A percentile compares a stretch with the other conserved stretches of the same genome.
Conservation (phyloP, 53 echinoderm and acorn worm species). For the Arbacia lixula region DNA sequence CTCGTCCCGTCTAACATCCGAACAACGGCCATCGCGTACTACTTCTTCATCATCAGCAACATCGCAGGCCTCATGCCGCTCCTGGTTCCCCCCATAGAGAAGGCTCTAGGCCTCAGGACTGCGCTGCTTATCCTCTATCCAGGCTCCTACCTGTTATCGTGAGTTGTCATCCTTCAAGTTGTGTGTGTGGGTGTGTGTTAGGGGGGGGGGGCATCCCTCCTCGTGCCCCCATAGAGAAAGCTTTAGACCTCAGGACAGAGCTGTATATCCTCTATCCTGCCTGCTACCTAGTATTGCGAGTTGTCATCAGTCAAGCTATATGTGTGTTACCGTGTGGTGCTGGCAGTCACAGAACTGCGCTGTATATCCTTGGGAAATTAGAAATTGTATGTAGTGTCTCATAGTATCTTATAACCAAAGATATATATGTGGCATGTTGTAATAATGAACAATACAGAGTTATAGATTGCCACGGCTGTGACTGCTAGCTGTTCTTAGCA, state of each 20-base stretch:
- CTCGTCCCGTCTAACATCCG: conserved; percentile 69
- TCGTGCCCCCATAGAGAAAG: background rate
- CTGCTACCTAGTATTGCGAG: conserved; percentile 73
- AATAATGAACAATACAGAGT: too few species aligned
- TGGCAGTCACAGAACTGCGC: too few species aligned
- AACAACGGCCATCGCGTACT: conserved; percentile 74
- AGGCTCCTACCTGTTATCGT: conserved; percentile 73
- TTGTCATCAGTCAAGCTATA: too few species aligned
- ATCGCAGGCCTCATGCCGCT: conserved; percentile 82
- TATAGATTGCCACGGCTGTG: too few species aligned
- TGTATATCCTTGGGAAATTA: too few species aligned
- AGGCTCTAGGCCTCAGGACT: conserved; percentile 29
- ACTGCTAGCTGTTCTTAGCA: too few species aligned
- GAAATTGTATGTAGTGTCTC: too few species aligned
- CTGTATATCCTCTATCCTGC: conserved; percentile 79
- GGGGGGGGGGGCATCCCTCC: background rate
- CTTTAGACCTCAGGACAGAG: conserved; percentile 39
- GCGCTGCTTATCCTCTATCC: conserved; percentile 77
- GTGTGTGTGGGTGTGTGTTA: background rate
- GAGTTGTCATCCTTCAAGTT: conserved; percentile 19
- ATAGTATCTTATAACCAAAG: too few species aligned
- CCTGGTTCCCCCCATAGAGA: conserved; percentile 60
- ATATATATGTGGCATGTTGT: too few species aligned
- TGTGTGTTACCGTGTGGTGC: too few species aligned
- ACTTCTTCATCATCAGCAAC: conserved; percentile 88